Percentiles rank a stretch among this genome's conserved stretches.
These are phyloP conservation scores for Chelonoidis abingdonii DNA, from an alignment of 2,113 vertebrate species.

Conservation along the genomic window DNA sequence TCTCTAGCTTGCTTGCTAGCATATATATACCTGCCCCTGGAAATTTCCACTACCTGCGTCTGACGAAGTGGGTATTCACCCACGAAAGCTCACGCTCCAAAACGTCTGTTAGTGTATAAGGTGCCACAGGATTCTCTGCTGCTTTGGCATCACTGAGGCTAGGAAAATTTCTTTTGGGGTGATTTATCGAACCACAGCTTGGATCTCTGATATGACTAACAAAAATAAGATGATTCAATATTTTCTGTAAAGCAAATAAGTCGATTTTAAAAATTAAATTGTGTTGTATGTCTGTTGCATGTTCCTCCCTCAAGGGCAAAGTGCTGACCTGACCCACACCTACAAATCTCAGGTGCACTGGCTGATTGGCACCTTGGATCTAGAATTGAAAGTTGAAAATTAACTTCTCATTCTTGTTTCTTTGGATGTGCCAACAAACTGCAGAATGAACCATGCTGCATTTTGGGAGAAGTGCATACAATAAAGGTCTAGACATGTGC, in stretches of 20 bases:
- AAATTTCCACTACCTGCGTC: too few relatives aligned
- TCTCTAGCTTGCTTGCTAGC: too few relatives aligned
- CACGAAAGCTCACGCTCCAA: too few relatives aligned
- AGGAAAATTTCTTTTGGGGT: background rate
- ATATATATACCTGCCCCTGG: too few relatives aligned
- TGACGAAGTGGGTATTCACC: too few relatives aligned
- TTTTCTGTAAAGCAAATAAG: background rate
- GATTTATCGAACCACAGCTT: background rate
- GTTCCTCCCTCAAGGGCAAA: background rate
- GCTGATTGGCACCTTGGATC: slow-evolving; percentile 39
- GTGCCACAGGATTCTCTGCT: too few relatives aligned
- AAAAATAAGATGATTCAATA: background rate
- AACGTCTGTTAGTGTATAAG: too few relatives aligned
- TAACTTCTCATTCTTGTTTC: slow-evolving; percentile 13
- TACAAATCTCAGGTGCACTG: slow-evolving; percentile 44
- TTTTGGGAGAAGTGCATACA: slow-evolving; percentile 22
- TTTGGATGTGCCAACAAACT: slow-evolving; percentile 38
- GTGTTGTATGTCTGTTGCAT: background rate
- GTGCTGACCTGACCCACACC: background rate
- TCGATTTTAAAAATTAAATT: background rate
- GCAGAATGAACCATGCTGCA: slow-evolving; percentile 55
- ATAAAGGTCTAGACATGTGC: slow-evolving; percentile 30
- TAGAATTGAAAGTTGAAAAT: slow-evolving; percentile 51
- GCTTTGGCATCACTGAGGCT: background rate
- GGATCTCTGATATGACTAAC: background rate